Base-by-base conservation (phyloP, 2,113 vertebrate genomes). In the Laticauda colubrina region DNA sequence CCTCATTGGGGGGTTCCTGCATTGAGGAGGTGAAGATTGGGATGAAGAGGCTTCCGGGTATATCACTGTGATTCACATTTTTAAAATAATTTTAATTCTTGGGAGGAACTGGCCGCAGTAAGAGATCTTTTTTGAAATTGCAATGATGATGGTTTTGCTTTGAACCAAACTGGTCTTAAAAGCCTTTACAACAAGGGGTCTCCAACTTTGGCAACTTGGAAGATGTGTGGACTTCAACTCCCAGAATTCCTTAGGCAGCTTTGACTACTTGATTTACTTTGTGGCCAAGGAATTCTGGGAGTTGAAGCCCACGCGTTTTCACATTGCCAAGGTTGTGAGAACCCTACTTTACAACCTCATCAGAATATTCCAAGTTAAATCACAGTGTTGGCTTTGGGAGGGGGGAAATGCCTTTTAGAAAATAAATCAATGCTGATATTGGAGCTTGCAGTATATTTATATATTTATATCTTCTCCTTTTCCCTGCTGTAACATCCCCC, bases 61-160 rank as follows among this genome's bases (percentile, higher is more conserved):
- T n/a, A 61, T 61, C 57, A 92, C 91, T 92, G 86, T 92, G 91
- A 88, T 20, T 69, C 24, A 34, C 53, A 23, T 87, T 54, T 69
- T 88, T 20, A 12, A 23, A 43, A 45, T 7, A n/a, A 34, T 39
- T 10, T 54, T 39, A 56, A 45, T 88, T 21, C 18, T 15, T 34
- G 85, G 26, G 56, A 29, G 7, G 90, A 86, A 3, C 54, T 43
- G 85, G 75, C 81, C 43, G n/a, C 8, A 69, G 64, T 39, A 23
- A 91, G 53, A 9, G n/a, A 24, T 3, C 21, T 55, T 55, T 48
- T 53, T 18, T n/a, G 51, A 59, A 45, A 57, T 48, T 45, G 5
- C 81, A 5, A 20, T 1, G 23, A 24, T 9, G 26, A 29, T 15
- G 48, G 48, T 23, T 24, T 51, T 29, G 51, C 86, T 4, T 87